Base-by-base conservation (phyloP, 1,140 invertebrate genomes). In the Orius insidiosus region DNA sequence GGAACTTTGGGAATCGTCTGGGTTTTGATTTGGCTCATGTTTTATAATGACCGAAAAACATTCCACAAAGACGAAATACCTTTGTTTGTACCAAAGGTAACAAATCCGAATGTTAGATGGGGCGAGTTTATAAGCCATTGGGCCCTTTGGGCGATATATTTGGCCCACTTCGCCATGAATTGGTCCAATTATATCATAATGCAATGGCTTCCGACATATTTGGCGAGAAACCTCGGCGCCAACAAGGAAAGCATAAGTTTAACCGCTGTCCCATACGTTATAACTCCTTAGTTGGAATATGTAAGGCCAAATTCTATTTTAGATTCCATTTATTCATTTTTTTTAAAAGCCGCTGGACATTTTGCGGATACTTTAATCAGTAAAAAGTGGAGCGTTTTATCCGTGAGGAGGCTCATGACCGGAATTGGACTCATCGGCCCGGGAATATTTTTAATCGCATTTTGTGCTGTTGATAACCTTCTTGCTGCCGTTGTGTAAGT, bases 141-240 rank as follows among this genome's bases (percentile, higher is more conserved):
- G 73, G 73, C 79, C 0, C 61, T 85, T 10, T 84, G 80, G 80
- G 74, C 80, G 2, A 70, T 84, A 48, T 85, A 85, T 54, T 71
- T 78, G 47, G 80, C 81, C 18, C 81, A 85, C 62, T 85, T 85
- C 63, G 72, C 78, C 15, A 85, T 85, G 80, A 84, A 84, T 60
- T 85, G 81, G 80, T 78, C 75, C 31, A 83, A 78, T 54, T 84
- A 85, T 55, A 82, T 85, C 48, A 80, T 85, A 51, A 83, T 84
- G 78, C 78, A 83, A 56, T 85, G 81, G 81, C 60, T 85, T 48
- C 81, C 81, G 2, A 84, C 79, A 5, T 85, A 85, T 59, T 61
- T 85, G 52, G 60, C 72, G 3, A 61, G 72, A 40, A 73, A 72
- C 56, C 64, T 85, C 14, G 75, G 74, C 11, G 80, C 76, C 10